Evolutionary conservation across 2,888 invertebrate genomes (phyloP).

Genomic region (Meandrusa payeni): DNA sequence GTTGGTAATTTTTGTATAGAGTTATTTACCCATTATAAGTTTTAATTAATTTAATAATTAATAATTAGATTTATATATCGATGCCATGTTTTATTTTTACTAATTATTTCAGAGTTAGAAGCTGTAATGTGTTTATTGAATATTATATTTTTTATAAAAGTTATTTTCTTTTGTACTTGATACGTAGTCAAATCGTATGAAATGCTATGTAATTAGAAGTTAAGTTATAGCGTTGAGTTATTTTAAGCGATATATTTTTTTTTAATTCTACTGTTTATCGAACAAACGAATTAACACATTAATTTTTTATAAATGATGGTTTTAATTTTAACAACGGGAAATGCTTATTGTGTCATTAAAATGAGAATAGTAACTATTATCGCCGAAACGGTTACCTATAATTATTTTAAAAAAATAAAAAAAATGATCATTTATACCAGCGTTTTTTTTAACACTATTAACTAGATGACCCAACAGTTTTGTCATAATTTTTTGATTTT

Average conservation of each 20-base stretch:
- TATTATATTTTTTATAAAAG: slow-evolving; percentile 77
- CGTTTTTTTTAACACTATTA: slow-evolving; percentile 47
- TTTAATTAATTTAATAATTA: slow-evolving; percentile 42
- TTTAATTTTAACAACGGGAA: slow-evolving; percentile 71
- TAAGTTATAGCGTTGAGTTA: slow-evolving; percentile 72
- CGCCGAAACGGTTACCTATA: slow-evolving; percentile 81
- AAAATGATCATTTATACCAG: slow-evolving; percentile 69
- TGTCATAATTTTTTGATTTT: no score
- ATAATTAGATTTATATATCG: slow-evolving; percentile 55
- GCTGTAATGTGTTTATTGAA: slow-evolving; percentile 69
- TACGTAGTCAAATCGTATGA: slow-evolving; percentile 59
- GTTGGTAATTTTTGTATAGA: slow-evolving; percentile 40
- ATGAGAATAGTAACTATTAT: slow-evolving; percentile 76
- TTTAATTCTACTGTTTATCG: slow-evolving; percentile 52
- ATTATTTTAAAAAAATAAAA: slow-evolving; percentile 82
- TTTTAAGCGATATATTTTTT: slow-evolving; percentile 57
- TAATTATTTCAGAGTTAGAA: slow-evolving; percentile 60
- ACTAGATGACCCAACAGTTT: no score
- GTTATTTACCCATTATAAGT: slow-evolving; percentile 44
- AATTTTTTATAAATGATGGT: slow-evolving; percentile 42
- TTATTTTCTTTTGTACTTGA: slow-evolving; percentile 73
- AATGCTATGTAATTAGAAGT: slow-evolving; percentile 68
- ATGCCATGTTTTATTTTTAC: slow-evolving; percentile 75
- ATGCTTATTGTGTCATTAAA: slow-evolving; percentile 79
- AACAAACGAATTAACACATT: slow-evolving; percentile 69